Percentiles rank a stretch among this genome's conserved stretches.
phyloP scores from a whole-genome alignment of 2,797 vertebrate species.

The Sebastes aleutianus region DNA sequence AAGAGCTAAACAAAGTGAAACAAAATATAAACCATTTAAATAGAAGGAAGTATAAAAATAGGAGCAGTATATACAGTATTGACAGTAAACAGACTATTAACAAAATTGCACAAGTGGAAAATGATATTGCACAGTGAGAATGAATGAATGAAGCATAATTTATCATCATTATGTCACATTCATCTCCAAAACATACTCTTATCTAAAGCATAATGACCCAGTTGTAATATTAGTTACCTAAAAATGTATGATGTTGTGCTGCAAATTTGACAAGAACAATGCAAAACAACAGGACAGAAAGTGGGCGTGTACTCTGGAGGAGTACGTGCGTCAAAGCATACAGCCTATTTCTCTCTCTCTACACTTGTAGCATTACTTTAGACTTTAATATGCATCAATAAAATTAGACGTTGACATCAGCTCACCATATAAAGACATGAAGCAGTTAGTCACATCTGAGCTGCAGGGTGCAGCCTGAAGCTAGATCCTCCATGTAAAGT shows the following conservation, averaged over 20 bases:
- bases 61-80: no score
- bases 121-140: no score
- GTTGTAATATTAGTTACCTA: not conserved
- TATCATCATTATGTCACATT: not conserved
- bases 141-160: not conserved
- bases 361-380: not conserved
- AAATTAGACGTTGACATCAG: not conserved
- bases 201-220: not conserved
- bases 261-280: not conserved
- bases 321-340: constrained; percentile 53
- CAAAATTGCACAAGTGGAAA: no score
- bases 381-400: not conserved
- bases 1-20: no score
- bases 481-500: constrained; percentile 44
- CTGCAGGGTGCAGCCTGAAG: constrained; percentile 17
- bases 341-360: not conserved
- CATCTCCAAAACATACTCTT: not conserved
- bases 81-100: no score
- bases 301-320: constrained; percentile 57
- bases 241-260: not conserved
- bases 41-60: no score
- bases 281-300: not conserved
- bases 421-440: constrained; percentile 46
- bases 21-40: no score
- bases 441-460: not conserved